Conservation (phyloP, 1,140 invertebrate genomes). For the Apolygus lucorum region DNA sequence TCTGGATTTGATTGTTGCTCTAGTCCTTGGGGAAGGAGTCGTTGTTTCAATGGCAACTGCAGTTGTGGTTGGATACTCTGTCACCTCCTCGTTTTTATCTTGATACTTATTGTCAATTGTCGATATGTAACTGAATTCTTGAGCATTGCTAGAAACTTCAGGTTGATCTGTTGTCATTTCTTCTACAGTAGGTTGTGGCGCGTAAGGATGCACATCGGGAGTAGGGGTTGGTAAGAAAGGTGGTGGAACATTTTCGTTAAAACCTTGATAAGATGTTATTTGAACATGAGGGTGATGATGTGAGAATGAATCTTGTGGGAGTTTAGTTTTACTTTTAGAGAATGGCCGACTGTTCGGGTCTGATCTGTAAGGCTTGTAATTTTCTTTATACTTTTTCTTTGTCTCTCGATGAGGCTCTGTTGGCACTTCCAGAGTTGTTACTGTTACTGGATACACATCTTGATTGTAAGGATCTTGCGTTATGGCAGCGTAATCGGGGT, state of each 20-base stretch:
- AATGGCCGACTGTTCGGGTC: too few species aligned
- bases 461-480: slow-evolving; percentile 9
- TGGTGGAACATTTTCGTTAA: slow-evolving; percentile 15
- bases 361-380: too few species aligned
- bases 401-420: slow-evolving; percentile 12
- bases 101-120: background rate
- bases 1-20: background rate
- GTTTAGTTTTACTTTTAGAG: too few species aligned
- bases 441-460: slow-evolving; percentile 23
- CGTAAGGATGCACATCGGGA: slow-evolving; percentile 17
- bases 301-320: too few species aligned
- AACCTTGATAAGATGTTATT: slow-evolving; percentile 6
- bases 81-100: background rate
- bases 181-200: background rate
- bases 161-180: slow-evolving; percentile 5
- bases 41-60: slow-evolving; percentile 20
- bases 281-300: background rate
- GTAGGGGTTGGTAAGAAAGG: slow-evolving; percentile 30
- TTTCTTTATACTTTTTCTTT: slow-evolving; percentile 2
- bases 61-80: background rate
- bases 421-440: slow-evolving; percentile 31
- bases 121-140: background rate
- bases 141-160: slow-evolving; percentile 18
- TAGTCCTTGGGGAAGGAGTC: slow-evolving; percentile 14
- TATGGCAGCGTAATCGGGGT: slow-evolving; percentile 18